Conservation (phyloP, 2,113 vertebrate species). For the Ophiodon elongatus region DNA sequence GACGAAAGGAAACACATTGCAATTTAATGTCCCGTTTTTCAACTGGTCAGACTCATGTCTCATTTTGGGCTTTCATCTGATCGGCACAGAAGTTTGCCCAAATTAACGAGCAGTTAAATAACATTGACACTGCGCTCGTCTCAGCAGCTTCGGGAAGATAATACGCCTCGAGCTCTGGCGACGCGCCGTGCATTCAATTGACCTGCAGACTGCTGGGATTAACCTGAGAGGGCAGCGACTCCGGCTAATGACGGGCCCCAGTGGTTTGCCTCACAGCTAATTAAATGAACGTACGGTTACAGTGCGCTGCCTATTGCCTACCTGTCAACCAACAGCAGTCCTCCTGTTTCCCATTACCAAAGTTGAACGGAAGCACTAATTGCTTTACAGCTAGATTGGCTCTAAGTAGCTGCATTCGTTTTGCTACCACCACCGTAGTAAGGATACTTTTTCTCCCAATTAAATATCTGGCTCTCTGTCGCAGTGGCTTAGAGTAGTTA, state of each 20-base stretch:
- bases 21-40: constrained; percentile 39
- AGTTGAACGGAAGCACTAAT: constrained; percentile 6
- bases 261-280: constrained; percentile 51
- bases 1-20: constrained; percentile 20
- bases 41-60: constrained; percentile 10
- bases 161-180: constrained; percentile 12
- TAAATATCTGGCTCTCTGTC: neutral
- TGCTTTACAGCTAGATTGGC: constrained; percentile 24
- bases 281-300: constrained; percentile 52
- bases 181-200: constrained; percentile 37
- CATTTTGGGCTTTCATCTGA: constrained; percentile 24
- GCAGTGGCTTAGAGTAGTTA: neutral
- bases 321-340: constrained; percentile 18
- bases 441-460: neutral
- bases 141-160: constrained; percentile 34
- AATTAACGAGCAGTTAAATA: constrained; percentile 63
- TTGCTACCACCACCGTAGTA: neutral
- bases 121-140: constrained; percentile 33
- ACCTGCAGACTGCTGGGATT: constrained; percentile 39
- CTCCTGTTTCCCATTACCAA: constrained; percentile 7
- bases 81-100: constrained; percentile 25
- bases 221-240: constrained; percentile 37
- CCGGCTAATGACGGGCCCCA: constrained; percentile 49
- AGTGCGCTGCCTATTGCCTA: constrained; percentile 15
- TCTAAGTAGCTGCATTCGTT: constrained; percentile 15